Evolutionary conservation across 2,797 vertebrate genomes (phyloP).

Genomic region (Xenentodon cancila): DNA sequence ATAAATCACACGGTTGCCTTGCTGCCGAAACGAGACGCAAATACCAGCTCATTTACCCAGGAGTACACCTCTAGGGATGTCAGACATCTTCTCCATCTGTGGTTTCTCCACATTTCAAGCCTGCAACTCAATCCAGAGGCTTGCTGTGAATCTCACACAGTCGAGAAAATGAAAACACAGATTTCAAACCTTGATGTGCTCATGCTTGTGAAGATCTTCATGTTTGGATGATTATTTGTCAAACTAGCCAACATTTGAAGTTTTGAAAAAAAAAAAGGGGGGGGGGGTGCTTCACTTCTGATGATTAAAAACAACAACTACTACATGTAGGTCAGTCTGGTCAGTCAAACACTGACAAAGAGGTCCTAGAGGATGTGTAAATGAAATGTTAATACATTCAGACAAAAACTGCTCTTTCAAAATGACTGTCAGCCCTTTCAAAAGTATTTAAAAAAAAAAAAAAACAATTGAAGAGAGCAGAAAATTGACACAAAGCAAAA

Average conservation of each 20-base stretch:
- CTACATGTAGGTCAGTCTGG: too few relatives aligned
- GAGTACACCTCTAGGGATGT: constrained; percentile 12
- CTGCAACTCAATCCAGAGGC: constrained; percentile 4
- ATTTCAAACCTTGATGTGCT: constrained; percentile 19
- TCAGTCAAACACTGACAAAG: too few relatives aligned
- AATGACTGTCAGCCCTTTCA: too few relatives aligned
- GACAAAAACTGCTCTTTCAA: too few relatives aligned
- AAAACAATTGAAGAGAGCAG: too few relatives aligned
- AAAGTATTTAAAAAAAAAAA: too few relatives aligned
- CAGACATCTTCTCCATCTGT: background rate
- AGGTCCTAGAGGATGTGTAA: too few relatives aligned
- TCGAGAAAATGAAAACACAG: constrained; percentile 2
- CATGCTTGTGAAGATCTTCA: constrained; percentile 10
- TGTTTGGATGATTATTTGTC: constrained; percentile 12
- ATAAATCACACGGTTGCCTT: background rate
- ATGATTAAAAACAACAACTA: too few relatives aligned
- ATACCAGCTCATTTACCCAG: constrained; percentile 5
- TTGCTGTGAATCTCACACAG: constrained; percentile 7
- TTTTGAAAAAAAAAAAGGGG: too few relatives aligned
- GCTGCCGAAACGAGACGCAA: background rate
- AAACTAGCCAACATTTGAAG: background rate
- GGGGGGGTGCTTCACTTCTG: too few relatives aligned
- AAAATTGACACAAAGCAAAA: too few relatives aligned
- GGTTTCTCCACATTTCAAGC: constrained; percentile 2
- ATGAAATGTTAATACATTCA: too few relatives aligned